These are phyloP conservation scores for Invenusta paracnida DNA, from an alignment of 2,888 invertebrate species.

Conservation along the genomic window DNA sequence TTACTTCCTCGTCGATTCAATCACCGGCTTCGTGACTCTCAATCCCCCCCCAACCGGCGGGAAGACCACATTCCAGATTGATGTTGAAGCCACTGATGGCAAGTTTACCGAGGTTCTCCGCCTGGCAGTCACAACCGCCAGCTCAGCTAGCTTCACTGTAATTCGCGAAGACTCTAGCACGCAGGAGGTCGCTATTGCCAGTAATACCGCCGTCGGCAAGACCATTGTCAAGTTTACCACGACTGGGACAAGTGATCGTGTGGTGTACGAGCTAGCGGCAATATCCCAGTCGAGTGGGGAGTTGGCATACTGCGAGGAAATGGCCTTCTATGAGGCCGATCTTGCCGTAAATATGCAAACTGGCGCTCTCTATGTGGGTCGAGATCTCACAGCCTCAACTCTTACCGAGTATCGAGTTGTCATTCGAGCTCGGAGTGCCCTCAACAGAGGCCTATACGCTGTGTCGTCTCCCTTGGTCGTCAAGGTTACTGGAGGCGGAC, in stretches of 20 bases:
- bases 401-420: background rate
- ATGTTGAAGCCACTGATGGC: background rate
- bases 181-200: background rate
- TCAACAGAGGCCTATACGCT: background rate
- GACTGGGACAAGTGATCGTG: background rate
- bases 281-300: background rate
- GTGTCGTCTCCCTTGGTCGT: background rate
- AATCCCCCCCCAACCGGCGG: background rate
- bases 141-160: background rate
- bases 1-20: conserved; percentile 1
- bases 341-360: background rate
- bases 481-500: background rate
- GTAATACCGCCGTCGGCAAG: background rate
- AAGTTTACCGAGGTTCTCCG: background rate
- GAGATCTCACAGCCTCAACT: background rate
- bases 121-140: background rate
- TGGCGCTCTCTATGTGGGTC: background rate
- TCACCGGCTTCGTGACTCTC: conserved; percentile 16
- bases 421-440: background rate
- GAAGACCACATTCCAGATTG: background rate
- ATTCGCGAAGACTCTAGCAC: background rate
- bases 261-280: background rate
- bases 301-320: background rate
- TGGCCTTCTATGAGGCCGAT: background rate
- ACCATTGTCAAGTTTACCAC: background rate